Evolutionary conservation across 2,797 vertebrate genomes (phyloP).

Genomic region (Manis crassicaudata): DNA sequence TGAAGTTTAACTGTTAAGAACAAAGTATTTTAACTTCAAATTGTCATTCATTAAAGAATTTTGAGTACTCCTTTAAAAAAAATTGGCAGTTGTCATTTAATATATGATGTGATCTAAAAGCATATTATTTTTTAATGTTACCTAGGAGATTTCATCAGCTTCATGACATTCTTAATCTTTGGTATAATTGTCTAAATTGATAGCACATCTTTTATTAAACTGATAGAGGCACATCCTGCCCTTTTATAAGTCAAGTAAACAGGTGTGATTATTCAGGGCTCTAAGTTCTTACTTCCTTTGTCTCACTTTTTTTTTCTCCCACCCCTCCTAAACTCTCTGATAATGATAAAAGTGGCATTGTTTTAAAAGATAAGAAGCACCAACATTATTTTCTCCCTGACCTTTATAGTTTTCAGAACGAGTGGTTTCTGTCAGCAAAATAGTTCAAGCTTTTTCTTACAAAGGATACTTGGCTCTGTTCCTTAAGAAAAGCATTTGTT

Average conservation of each 20-base stretch:
- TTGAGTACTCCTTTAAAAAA: conserved; percentile 83
- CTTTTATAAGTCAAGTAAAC: conserved; percentile 78
- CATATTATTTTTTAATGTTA: conserved; percentile 88
- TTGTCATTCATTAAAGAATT: conserved; percentile 86
- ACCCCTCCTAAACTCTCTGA: conserved; percentile 82
- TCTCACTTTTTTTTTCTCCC: conserved; percentile 75
- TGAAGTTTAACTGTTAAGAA: conserved; percentile 84
- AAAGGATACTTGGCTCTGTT: conserved; percentile 81
- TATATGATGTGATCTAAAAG: conserved; percentile 86
- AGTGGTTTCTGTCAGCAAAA: conserved; percentile 84
- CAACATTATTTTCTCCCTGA: conserved; percentile 87
- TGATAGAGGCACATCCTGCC: conserved; percentile 68
- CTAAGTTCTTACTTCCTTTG: conserved; percentile 80
- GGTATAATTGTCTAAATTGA: conserved; percentile 86
- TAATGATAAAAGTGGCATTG: conserved; percentile 86
- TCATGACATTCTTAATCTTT: conserved; percentile 87
- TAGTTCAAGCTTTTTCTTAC: conserved; percentile 84
- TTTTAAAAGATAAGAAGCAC: conserved; percentile 88
- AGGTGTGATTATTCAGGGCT: conserved; percentile 68
- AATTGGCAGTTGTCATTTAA: conserved; percentile 89
- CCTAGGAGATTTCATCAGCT: conserved; percentile 86
- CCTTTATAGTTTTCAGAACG: conserved; percentile 86
- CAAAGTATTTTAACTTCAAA: conserved; percentile 88
- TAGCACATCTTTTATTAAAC: conserved; percentile 84
- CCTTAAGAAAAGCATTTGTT: conserved; percentile 69